Evolutionary conservation across 2,888 invertebrate genomes (phyloP), one percentile per base, ranked within the genome.

Genomic region (Melipona bicolor): DNA sequence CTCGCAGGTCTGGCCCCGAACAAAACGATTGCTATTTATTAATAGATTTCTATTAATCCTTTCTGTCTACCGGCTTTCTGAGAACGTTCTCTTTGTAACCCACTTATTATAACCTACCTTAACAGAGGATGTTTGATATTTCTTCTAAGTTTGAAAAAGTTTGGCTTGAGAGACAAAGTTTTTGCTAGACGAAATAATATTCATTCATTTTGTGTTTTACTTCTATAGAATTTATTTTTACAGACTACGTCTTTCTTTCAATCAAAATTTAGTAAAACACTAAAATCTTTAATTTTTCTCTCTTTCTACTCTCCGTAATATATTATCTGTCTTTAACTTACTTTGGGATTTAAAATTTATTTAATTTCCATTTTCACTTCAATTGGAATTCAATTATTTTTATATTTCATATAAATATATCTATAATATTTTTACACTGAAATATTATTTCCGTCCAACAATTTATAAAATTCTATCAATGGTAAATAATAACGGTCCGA

Each of bases 1-100:
- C 61, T 71, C 43, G 49, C 65, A 49, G 59, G 69, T 27, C 65
- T 19, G 65, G 19, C 27, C 9, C 21, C n/a, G 17, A 52, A 65
- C 59, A 64, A 79, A 79, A 78, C 74, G 71, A 73, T 77, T 70
- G 88, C 88, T 88, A 86, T 88, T 90, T 88, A 90, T 91, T 91
- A 91, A 90, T 90, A 88, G 87, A 83, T 87, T 72, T 83, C 87
- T 78, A 77, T 84, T 79, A 81, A 76, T 43, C 76, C 72, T 77
- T 61, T 52, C 21, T 15, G 54, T 56, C n/a, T n/a, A n/a, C 43
- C 24, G 36, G 19, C 70, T 67, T 32, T 15, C 64, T 36, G 43
- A 21, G 9, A 77, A 68, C 43, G 52, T 52, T 75, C 49, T 70
- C 61, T 65, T 43, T n/a, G 17, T 17, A 5, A 9, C 5, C 5